Conservation (phyloP, 1,140 invertebrate genomes). For the Scaptodrosophila lebanonensis region DNA sequence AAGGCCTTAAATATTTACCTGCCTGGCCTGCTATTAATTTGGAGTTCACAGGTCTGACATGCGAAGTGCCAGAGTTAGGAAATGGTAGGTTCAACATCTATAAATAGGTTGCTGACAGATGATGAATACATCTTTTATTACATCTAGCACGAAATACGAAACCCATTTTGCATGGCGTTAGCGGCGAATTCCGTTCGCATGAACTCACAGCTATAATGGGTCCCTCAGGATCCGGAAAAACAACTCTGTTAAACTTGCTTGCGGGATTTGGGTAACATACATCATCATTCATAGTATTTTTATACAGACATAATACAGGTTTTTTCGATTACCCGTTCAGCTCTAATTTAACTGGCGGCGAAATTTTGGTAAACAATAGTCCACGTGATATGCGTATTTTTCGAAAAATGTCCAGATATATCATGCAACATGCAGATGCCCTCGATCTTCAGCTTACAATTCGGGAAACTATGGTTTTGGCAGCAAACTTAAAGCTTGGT, state of each 20-base stretch:
- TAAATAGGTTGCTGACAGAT: constrained; percentile 52
- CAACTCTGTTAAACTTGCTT: constrained; percentile 89
- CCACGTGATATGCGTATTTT: constrained; percentile 86
- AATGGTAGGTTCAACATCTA: constrained; percentile 78
- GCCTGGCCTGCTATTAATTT: constrained; percentile 83
- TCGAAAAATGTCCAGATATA: constrained; percentile 92
- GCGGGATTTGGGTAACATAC: constrained; percentile 87
- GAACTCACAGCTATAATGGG: constrained; percentile 87
- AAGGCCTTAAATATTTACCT: constrained; percentile 80
- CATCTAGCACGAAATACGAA: constrained; percentile 40
- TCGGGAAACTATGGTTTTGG: constrained; percentile 89
- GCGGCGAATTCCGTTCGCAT: constrained; percentile 77
- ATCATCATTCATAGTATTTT: neutral
- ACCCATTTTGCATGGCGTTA: constrained; percentile 54
- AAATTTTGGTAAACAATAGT: constrained; percentile 86
- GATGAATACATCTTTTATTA: neutral
- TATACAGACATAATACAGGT: neutral
- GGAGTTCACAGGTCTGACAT: constrained; percentile 85
- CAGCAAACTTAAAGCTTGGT: constrained; percentile 91
- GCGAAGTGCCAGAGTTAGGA: constrained; percentile 79
- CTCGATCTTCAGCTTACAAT: constrained; percentile 91
- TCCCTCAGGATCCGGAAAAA: constrained; percentile 93
- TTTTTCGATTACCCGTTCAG: constrained; percentile 20
- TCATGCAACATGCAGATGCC: constrained; percentile 93
- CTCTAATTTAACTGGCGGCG: constrained; percentile 79